phyloP scores from a whole-genome alignment of 2,113 vertebrate species.

The Galeopterus variegatus region DNA sequence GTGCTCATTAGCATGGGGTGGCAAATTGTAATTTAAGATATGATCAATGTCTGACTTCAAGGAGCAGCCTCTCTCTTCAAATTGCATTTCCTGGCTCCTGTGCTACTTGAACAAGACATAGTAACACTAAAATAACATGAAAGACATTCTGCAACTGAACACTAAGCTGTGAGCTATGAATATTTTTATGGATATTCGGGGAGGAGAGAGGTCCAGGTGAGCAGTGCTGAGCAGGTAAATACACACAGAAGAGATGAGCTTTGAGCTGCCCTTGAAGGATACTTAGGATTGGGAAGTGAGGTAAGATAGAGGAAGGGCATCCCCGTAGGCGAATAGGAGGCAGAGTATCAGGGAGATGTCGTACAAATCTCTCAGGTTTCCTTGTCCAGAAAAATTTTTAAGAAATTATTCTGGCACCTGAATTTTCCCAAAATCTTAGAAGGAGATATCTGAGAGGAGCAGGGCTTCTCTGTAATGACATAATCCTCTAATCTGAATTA shows the following conservation, averaged over 20 bases:
- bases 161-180: background rate
- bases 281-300: background rate
- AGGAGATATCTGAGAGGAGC: background rate
- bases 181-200: background rate
- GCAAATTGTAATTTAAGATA: constrained; percentile 53
- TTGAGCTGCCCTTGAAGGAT: background rate
- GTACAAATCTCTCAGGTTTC: background rate
- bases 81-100: background rate
- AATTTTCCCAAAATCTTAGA: background rate
- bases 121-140: background rate
- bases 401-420: no score
- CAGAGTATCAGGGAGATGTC: background rate
- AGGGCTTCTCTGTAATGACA: background rate
- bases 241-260: background rate
- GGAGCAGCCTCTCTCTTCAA: background rate
- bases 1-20: background rate
- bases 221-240: background rate
- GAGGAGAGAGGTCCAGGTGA: background rate
- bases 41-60: background rate
- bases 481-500: background rate
- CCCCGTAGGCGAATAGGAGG: background rate
- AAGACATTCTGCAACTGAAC: background rate
- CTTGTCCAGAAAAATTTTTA: background rate
- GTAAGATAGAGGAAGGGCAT: background rate
- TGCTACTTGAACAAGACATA: background rate